Percentiles rank a stretch among this genome's conserved stretches.
These are phyloP conservation scores for Ptyas mucosa DNA, from an alignment of 2,113 vertebrate species.

Conservation along the genomic window DNA sequence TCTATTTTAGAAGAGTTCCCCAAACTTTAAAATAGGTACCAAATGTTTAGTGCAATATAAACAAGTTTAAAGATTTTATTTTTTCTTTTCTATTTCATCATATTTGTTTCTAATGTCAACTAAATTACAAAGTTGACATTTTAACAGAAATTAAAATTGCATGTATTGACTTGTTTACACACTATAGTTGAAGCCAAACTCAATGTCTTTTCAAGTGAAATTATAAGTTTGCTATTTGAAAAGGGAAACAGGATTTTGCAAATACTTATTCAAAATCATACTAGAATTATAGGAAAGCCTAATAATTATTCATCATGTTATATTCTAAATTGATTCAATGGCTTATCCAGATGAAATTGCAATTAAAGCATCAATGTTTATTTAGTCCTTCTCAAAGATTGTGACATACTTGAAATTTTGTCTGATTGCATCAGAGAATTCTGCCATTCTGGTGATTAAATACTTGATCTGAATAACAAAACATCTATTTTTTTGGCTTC, in stretches of 20 bases:
- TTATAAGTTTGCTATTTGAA: background rate
- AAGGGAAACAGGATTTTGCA: background rate
- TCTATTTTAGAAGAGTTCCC: background rate
- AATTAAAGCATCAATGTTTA: background rate
- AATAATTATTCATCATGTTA: background rate
- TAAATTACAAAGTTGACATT: background rate
- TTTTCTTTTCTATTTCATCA: background rate
- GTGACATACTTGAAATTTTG: background rate
- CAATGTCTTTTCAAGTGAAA: background rate
- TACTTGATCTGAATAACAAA: background rate
- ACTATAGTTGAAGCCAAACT: background rate
- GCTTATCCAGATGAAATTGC: background rate
- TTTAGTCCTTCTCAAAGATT: background rate
- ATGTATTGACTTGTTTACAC: background rate
- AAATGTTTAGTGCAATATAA: background rate
- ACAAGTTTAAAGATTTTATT: too few relatives aligned
- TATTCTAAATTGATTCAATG: background rate
- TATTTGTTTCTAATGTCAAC: background rate
- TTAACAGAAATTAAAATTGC: background rate
- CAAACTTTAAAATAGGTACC: background rate
- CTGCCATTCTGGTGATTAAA: background rate
- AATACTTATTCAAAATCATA: background rate
- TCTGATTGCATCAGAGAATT: background rate
- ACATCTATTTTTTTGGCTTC: constrained; percentile 7
- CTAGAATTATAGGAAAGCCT: background rate